These are phyloP conservation scores for Drosophila rubida DNA, from an alignment of 2,888 invertebrate species.

Conservation along the genomic window DNA sequence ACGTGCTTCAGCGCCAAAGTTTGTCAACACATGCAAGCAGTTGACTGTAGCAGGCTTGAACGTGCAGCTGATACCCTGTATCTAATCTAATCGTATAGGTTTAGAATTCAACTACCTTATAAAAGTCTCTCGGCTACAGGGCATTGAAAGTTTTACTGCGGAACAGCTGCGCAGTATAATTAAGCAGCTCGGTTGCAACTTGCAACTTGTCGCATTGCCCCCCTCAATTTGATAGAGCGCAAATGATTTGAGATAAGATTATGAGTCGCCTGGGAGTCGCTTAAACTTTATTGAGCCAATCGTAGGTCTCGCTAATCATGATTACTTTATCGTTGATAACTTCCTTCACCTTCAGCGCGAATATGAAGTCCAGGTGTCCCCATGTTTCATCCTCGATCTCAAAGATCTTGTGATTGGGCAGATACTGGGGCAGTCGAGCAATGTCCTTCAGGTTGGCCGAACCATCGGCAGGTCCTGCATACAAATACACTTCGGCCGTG, in stretches of 20 bases:
- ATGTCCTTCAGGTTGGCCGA: constrained; percentile 70
- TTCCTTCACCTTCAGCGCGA: constrained; percentile 71
- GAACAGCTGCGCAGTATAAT: constrained; percentile 28
- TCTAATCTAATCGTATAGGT: too few relatives aligned
- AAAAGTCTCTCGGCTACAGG: constrained; percentile 1
- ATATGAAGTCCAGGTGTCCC: constrained; percentile 82
- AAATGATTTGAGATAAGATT: constrained; percentile 46
- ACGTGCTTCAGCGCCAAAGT: constrained; percentile 63
- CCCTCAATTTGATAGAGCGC: neutral
- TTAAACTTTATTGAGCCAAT: constrained; percentile 38
- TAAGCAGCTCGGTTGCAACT: constrained; percentile 14
- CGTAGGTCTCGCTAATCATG: constrained; percentile 56
- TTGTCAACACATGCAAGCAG: constrained; percentile 51
- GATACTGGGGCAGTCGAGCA: constrained; percentile 50
- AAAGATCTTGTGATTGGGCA: constrained; percentile 59
- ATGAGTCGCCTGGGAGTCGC: neutral
- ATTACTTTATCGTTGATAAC: constrained; percentile 72
- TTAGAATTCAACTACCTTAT: too few relatives aligned
- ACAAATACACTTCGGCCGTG: constrained; percentile 67
- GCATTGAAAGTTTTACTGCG: constrained; percentile 25
- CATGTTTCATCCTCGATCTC: constrained; percentile 71
- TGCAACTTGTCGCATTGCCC: constrained; percentile 8
- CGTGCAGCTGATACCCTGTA: constrained; percentile 20
- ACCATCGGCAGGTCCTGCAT: constrained; percentile 67
- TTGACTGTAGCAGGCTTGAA: too few relatives aligned